Evolutionary conservation across 2,888 invertebrate genomes (phyloP).

Genomic region (Odiellus spinosus): DNA sequence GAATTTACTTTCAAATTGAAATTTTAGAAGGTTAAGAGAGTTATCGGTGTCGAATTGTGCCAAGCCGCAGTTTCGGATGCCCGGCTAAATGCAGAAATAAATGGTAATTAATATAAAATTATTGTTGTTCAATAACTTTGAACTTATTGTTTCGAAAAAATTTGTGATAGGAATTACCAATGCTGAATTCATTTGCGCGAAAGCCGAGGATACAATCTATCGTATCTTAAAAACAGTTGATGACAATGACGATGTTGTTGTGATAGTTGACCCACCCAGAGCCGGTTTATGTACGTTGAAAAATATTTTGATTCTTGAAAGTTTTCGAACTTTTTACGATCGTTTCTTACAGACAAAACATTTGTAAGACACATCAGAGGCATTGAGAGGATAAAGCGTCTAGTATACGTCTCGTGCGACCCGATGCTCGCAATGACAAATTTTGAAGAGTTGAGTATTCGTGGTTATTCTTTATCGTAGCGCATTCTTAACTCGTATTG

Average conservation of each 20-base stretch:
- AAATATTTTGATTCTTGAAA: no score
- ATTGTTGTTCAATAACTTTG: no score
- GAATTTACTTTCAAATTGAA: no score
- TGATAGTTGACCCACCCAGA: slow-evolving; percentile 90
- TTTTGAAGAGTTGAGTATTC: slow-evolving; percentile 45
- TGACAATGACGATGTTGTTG: slow-evolving; percentile 44
- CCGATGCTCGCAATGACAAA: slow-evolving; percentile 64
- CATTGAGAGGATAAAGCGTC: slow-evolving; percentile 44
- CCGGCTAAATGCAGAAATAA: slow-evolving; percentile 61
- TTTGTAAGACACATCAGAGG: slow-evolving; percentile 17
- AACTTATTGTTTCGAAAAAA: no score
- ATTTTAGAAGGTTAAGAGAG: slow-evolving; percentile 24
- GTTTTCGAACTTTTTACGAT: neutral
- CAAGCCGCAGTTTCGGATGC: slow-evolving; percentile 80
- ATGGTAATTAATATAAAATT: slow-evolving; percentile 40
- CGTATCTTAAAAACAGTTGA: slow-evolving; percentile 45
- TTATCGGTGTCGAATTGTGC: slow-evolving; percentile 77
- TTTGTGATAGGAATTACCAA: slow-evolving; percentile 40
- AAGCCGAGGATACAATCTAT: slow-evolving; percentile 72
- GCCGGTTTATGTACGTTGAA: slow-evolving; percentile 80
- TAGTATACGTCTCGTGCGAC: slow-evolving; percentile 89
- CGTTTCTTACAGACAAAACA: slow-evolving; percentile 11
- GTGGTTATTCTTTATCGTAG: neutral
- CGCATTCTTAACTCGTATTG: neutral
- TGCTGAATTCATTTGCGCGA: slow-evolving; percentile 71